Base-by-base conservation (phyloP, 2,888 invertebrate genomes). In the Leptopilina syphax region DNA sequence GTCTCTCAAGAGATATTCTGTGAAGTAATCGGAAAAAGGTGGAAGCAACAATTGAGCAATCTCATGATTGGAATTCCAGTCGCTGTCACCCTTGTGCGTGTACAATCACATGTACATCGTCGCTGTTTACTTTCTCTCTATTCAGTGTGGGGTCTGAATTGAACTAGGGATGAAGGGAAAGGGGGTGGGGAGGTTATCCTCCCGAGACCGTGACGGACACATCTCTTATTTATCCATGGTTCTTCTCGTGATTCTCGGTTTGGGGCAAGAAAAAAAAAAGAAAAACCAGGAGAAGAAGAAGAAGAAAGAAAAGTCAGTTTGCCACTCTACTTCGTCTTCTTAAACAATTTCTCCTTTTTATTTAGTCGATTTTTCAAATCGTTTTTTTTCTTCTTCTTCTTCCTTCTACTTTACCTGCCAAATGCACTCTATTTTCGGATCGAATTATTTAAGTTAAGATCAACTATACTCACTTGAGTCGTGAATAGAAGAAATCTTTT, bases 41-140 rank as follows among this genome's bases (percentile, higher is more conserved):
- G 68, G 66, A 81, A 83, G 87, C 87, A 87, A 90, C 90, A 90
- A 89, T 91, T 89, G 91, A 91, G 90, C 90, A 91, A 91, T 90
- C 89, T 88, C 88, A 87, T 90, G 90, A 91, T 90, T 89, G 89
- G 86, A 87, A 86, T 87, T 87, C 84, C 85, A 81, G 82, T 83
- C 82, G 80, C 79, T 78, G 81, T 81, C 77, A 82, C 82, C 81
- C 82, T 82, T 79, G 83, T 83, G 84, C 83, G 77, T 50, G 50
- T 79, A 82, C 80, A 83, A 84, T 83, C 82, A 82, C 80, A 82
- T 82, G 79, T 79, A 84, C 85, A 83, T 84, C 83, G 77, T 78
- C 80, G 82, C 83, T 85, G 86, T 86, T 87, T 84, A 84, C 85
- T 86, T 86, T 86, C 83, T 83, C 50, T 50, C 50, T 10, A 50